These are phyloP conservation scores for Mactromeris polynyma DNA, from an alignment of 2,888 invertebrate species.

Conservation along the genomic window DNA sequence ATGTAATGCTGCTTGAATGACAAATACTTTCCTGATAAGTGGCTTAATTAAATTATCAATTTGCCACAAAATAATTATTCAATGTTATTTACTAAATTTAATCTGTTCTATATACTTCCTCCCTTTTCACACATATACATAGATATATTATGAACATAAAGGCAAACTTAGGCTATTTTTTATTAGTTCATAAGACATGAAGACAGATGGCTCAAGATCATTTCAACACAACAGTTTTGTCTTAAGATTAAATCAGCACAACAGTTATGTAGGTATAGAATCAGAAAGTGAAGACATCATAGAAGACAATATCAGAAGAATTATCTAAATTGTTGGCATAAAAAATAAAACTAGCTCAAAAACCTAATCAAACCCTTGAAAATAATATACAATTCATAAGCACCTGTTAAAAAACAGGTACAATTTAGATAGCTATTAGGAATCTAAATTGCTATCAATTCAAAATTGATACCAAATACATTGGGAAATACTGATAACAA, in stretches of 20 bases:
- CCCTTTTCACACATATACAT: no score
- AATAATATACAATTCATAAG: neutral
- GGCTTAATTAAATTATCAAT: no score
- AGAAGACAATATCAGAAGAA: neutral
- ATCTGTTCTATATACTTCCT: no score
- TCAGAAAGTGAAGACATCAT: neutral
- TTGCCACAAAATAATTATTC: no score
- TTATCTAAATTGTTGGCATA: neutral
- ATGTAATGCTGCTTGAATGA: no score
- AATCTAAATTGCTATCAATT: conserved; percentile 1
- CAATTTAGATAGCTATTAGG: neutral
- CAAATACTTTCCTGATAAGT: no score
- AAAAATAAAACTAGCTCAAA: neutral
- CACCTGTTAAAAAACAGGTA: neutral
- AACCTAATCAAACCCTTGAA: neutral
- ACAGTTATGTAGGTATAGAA: neutral
- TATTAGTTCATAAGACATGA: neutral
- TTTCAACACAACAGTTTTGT: neutral
- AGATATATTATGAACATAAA: no score
- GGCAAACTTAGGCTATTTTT: no score
- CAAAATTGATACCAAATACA: neutral
- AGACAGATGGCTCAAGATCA: neutral
- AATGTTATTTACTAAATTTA: no score
- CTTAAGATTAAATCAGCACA: neutral
- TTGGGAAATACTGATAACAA: neutral